Percentiles rank a stretch among this genome's conserved stretches.
Evolutionary conservation across 2,888 invertebrate species (phyloP).

Genomic region (Heliconius aoede): DNA sequence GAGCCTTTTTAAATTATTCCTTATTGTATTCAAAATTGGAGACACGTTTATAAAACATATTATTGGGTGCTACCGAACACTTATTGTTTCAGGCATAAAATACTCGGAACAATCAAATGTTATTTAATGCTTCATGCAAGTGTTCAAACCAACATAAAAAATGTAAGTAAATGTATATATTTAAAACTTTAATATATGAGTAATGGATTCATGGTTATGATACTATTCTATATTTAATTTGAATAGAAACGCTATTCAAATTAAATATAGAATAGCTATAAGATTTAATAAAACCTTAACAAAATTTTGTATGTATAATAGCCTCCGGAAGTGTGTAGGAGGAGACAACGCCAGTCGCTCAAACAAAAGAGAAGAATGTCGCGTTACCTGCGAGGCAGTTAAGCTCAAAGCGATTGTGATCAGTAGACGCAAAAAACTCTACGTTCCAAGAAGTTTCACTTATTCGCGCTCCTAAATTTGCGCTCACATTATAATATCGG

Average conservation of each 20-base stretch:
- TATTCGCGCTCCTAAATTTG: constrained; percentile 21
- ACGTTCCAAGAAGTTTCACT: constrained; percentile 33
- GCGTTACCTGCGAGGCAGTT: constrained; percentile 62
- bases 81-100: not conserved
- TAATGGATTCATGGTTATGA: not conserved
- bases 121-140: constrained; percentile 1
- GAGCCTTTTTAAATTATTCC: constrained; percentile 35
- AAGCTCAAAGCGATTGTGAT: constrained; percentile 42
- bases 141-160: too few species aligned
- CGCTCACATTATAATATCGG: constrained; percentile 40
- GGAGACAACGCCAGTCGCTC: constrained; percentile 54
- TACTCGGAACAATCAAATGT: constrained; percentile 9
- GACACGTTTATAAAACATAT: constrained; percentile 13
- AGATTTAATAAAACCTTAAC: constrained; percentile 49
- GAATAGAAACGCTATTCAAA: too few species aligned
- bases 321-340: constrained; percentile 77
- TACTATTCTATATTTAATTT: too few species aligned
- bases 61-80: constrained; percentile 24
- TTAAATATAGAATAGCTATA: constrained; percentile 41
- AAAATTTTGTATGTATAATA: constrained; percentile 54
- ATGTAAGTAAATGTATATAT: not conserved
- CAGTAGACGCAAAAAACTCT: constrained; percentile 38
- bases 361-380: constrained; percentile 76
- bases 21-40: constrained; percentile 41
- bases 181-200: not conserved